Base-by-base conservation (phyloP, 1,140 invertebrate species). In the Drosophila kohkoa region DNA sequence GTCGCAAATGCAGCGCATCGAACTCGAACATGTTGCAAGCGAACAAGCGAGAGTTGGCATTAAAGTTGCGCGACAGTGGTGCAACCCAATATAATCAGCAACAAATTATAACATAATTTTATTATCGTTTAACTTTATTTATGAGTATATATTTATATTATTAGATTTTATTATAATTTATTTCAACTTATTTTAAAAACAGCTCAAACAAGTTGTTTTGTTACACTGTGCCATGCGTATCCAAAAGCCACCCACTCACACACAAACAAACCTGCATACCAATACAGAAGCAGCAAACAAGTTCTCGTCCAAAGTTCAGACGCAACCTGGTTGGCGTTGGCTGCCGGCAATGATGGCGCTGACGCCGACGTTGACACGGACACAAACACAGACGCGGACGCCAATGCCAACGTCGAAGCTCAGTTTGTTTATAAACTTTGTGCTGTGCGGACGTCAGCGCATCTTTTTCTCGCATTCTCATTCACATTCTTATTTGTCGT, bases 341-440 rank as follows among this genome's bases (percentile, higher is more conserved):
- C 81, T 75, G 81, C 64, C 80, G 74, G 81, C 65, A 63, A 62
- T 49, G 58, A 32, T 55, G 49, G 62, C 74, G 57, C 25, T 35
- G 41, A 57, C 52, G 69, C 58, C 49, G 28, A 55, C 45, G 52
- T 32, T 32, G 35, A 43, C 68, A 25, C 20, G 20, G 3, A 25
- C 20, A 25, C 20, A 25, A 43, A 13, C 52, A 38, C 6, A 8
- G 25, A 15, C 52, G 41, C 43, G 8, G 55, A 52, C 63, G 35
- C n/a, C 54, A 28, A 35, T 55, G 64, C 46, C 63, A 25, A 16
- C 54, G 35, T 41, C 13, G 13, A 51, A 52, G 51, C 54, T 75
- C 59, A 75, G 78, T 87, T 87, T 87, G 82, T 87, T 87, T 87
- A 74, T 81, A 76, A 86, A 86, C 76, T 68, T 67, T 76, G 78